phyloP scores from a whole-genome alignment of 2,797 vertebrate species.

The Myoxocephalus aenaeus region DNA sequence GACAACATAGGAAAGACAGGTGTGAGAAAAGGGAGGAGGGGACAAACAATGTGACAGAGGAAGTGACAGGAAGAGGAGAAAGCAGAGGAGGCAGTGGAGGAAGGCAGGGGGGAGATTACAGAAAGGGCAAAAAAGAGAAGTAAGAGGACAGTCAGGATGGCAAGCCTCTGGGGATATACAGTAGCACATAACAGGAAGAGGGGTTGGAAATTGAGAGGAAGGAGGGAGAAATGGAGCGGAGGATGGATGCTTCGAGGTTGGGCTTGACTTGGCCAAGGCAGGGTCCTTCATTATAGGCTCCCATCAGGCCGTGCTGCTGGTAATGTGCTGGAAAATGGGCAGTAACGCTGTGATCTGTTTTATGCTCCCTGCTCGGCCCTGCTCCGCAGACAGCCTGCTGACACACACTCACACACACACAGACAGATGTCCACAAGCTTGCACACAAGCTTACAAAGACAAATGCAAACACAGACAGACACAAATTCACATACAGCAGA shows the following conservation, averaged over 20 bases:
- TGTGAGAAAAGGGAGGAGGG: constrained; percentile 22
- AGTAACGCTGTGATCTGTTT: constrained; percentile 78
- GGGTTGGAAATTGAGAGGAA: constrained; percentile 11
- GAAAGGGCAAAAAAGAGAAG: constrained; percentile 33
- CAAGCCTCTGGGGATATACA: constrained; percentile 50
- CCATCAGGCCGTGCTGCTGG: constrained; percentile 76
- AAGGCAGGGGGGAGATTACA: constrained; percentile 21
- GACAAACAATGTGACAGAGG: constrained; percentile 32
- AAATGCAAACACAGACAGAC: constrained; percentile 10
- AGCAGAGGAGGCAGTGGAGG: constrained; percentile 21
- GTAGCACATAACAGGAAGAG: constrained; percentile 37
- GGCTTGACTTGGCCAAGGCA: constrained; percentile 76
- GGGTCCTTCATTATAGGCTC: constrained; percentile 74
- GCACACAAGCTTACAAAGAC: constrained; percentile 20
- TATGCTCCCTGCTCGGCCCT: constrained; percentile 66
- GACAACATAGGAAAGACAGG: constrained; percentile 33
- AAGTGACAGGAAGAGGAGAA: constrained; percentile 25
- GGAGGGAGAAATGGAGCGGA: constrained; percentile 48
- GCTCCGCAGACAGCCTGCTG: constrained; percentile 50
- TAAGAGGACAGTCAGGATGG: constrained; percentile 40
- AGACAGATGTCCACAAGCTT: constrained; percentile 4
- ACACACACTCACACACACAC: constrained; percentile 32
- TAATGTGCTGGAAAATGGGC: constrained; percentile 83
- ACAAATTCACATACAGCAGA: constrained; percentile 18
- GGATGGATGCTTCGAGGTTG: constrained; percentile 70